Base-by-base conservation (phyloP, 2,113 vertebrate genomes). In the Salvelinus namaycush region DNA sequence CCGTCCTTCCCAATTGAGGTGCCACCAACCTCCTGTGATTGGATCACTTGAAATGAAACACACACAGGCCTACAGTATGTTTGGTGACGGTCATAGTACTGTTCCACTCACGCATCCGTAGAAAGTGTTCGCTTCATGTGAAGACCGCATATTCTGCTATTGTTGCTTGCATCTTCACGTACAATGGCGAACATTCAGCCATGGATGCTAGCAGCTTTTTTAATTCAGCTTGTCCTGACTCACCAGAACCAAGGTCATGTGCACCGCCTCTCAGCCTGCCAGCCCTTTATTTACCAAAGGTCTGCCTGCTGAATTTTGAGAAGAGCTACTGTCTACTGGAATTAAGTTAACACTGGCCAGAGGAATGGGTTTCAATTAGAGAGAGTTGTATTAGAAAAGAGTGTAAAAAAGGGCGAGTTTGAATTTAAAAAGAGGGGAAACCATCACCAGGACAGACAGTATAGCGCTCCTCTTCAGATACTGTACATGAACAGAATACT, bases 241-340 rank as follows among this genome's bases (percentile, higher is more conserved):
- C 76, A 34, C 60, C 44, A 49, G 68, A 49, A 24, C 7, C 68
- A 12, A 49, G 68, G 68, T 6, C 62, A 44, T 22, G 24, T 22
- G 13, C 70, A 4, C 68, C 26, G 87, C 81, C 90, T 86, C 70
- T 7, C 68, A 14, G 87, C 81, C 90, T 86, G 75, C 84, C 90
- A 92, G 88, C 89, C 89, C 92, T 92, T 85, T 91, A 93, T 95
- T 95, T 95, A 93, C 86, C 86, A 93, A 84, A 87, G 87, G 85
- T 84, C 88, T 75, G 91, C 83, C 92, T 93, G 92, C 92, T 93
- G 93, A 92, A 94, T 94, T 89, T 92, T 94, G 92, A 93, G 93
- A 90, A 91, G 91, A 90, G 84, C 89, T 83, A 89, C 77, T 89
- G 94, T 94, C 92, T 82, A 82, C 85, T 81, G 82, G 92, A 94